Conservation (phyloP, 2,797 vertebrate species). For the Astyanax mexicanus region DNA sequence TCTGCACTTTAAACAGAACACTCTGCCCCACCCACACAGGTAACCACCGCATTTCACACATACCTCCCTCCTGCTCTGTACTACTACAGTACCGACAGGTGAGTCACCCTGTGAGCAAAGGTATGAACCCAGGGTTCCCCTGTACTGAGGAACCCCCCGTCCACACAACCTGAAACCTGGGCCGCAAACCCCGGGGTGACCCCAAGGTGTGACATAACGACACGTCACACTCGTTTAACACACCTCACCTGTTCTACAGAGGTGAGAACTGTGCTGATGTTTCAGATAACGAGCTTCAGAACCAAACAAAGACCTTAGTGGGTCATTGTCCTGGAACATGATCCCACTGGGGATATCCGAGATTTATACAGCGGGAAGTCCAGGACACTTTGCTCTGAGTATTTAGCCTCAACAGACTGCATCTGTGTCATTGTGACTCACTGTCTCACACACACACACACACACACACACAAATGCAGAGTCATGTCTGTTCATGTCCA, state of each 20-base stretch:
- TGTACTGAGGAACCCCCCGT: not conserved
- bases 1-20: not conserved
- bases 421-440: slow-evolving; percentile 1
- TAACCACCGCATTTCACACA: slow-evolving; percentile 31
- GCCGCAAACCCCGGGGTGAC: not conserved
- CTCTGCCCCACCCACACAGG: slow-evolving; percentile 7
- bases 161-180: not conserved
- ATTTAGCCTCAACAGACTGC: not conserved
- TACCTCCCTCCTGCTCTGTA: not conserved
- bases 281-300: not conserved
- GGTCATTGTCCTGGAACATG: not conserved
- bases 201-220: not conserved
- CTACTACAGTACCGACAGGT: not conserved
- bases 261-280: not conserved
- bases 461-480: too few relatives aligned
- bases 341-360: not conserved
- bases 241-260: not conserved
- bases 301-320: not conserved
- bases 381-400: not conserved
- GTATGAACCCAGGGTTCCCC: slow-evolving; percentile 23
- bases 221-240: not conserved
- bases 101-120: slow-evolving; percentile 15
- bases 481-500: not conserved
- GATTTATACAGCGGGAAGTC: not conserved
- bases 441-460: not conserved